These are phyloP conservation scores for Molorchus minor DNA, from an alignment of 2,888 invertebrate species.

Conservation along the genomic window DNA sequence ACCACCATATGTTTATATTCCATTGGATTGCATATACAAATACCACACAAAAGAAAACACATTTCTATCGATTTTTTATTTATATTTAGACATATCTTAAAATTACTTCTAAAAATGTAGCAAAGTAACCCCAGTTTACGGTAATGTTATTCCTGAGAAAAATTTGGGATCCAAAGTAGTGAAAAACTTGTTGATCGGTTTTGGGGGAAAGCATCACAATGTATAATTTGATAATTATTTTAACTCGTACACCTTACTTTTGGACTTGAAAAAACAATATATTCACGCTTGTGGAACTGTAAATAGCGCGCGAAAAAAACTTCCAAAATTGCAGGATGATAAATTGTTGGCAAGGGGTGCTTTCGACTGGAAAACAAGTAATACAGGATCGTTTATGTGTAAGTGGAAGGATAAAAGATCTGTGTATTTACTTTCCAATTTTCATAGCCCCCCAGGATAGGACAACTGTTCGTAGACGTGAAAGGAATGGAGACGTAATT, in stretches of 20 bases:
- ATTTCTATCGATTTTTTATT: neutral
- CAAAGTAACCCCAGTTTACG: neutral
- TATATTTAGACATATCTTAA: neutral
- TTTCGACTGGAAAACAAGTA: neutral
- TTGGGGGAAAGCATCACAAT: neutral
- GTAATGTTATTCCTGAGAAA: neutral
- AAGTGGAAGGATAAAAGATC: neutral
- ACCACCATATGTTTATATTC: neutral
- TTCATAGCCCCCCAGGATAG: neutral
- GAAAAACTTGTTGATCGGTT: neutral
- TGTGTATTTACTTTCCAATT: neutral
- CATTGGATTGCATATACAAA: neutral
- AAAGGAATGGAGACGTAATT: slow-evolving; percentile 39
- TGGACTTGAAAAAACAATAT: neutral
- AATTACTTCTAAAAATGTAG: neutral
- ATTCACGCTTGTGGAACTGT: neutral
- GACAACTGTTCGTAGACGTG: slow-evolving; percentile 16
- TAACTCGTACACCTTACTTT: neutral
- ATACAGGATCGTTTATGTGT: neutral
- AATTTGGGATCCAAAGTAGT: neutral
- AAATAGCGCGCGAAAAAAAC: neutral
- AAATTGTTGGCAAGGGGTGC: neutral
- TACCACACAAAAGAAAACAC: neutral
- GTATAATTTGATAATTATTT: neutral
- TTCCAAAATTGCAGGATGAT: neutral